phyloP scores from a whole-genome alignment of 2,113 vertebrate genomes.

The Xiphophorus couchianus region DNA sequence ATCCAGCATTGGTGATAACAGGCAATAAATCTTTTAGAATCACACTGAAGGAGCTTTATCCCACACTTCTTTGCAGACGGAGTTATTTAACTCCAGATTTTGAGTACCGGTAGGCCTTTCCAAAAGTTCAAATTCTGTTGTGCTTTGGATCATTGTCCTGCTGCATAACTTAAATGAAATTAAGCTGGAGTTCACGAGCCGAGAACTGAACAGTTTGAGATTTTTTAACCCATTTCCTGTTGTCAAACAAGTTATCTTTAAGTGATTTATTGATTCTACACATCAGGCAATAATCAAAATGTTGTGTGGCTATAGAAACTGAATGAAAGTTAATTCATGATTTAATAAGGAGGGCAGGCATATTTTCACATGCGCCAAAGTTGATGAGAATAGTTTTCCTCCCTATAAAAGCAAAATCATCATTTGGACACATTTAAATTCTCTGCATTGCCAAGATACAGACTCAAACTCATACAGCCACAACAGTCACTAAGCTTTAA shows the following conservation, averaged over 20 bases:
- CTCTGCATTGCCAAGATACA: not conserved
- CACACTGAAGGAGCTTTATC: not conserved
- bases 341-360: not conserved
- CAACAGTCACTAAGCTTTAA: slow-evolving; percentile 22
- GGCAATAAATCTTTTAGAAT: not conserved
- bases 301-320: not conserved
- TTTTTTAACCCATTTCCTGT: not conserved
- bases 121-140: not conserved
- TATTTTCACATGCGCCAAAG: not conserved
- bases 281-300: no score
- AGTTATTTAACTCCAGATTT: not conserved
- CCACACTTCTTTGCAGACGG: not conserved
- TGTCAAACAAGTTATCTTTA: no score
- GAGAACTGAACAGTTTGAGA: not conserved
- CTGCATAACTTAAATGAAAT: no score
- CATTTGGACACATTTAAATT: not conserved
- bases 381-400: not conserved
- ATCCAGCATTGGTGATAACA: not conserved
- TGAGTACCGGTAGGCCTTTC: no score
- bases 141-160: not conserved
- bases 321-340: not conserved
- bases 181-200: no score
- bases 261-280: no score
- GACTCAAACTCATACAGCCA: slow-evolving; percentile 3
- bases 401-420: not conserved